Evolutionary conservation across 2,113 vertebrate species (phyloP).

Genomic region (Agapornis roseicollis): DNA sequence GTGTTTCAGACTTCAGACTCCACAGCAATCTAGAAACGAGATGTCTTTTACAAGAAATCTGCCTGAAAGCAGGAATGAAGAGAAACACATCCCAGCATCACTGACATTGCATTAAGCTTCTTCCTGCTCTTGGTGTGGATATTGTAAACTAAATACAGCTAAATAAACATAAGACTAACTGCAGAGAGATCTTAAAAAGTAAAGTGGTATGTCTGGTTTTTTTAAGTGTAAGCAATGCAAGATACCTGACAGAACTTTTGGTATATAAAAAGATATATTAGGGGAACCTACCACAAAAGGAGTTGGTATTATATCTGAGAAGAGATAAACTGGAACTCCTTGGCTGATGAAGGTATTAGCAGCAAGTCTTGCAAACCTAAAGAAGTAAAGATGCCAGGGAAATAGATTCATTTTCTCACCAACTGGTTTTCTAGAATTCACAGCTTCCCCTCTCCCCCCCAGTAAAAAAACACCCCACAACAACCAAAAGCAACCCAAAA

Average conservation of each 20-base stretch:
- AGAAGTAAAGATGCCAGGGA: background rate
- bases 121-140: background rate
- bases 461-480: background rate
- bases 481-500: background rate
- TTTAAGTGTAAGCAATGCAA: background rate
- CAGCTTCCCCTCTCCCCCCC: background rate
- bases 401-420: background rate
- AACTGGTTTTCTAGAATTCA: background rate
- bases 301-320: slow-evolving; percentile 91
- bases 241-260: background rate
- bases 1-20: background rate
- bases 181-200: background rate
- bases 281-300: slow-evolving; percentile 89
- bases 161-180: background rate
- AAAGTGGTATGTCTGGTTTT: background rate
- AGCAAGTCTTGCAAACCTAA: slow-evolving; percentile 87
- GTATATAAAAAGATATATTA: background rate
- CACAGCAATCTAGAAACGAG: background rate
- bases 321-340: slow-evolving; percentile 89
- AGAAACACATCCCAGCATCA: background rate
- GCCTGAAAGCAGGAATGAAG: background rate
- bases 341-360: slow-evolving; percentile 86
- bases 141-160: background rate
- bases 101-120: background rate
- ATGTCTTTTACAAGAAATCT: background rate